Percentiles rank a stretch among this genome's conserved stretches.
These are phyloP conservation scores for Anguilla obscura DNA, from an alignment of 2,797 vertebrate genomes.

Conservation along the genomic window DNA sequence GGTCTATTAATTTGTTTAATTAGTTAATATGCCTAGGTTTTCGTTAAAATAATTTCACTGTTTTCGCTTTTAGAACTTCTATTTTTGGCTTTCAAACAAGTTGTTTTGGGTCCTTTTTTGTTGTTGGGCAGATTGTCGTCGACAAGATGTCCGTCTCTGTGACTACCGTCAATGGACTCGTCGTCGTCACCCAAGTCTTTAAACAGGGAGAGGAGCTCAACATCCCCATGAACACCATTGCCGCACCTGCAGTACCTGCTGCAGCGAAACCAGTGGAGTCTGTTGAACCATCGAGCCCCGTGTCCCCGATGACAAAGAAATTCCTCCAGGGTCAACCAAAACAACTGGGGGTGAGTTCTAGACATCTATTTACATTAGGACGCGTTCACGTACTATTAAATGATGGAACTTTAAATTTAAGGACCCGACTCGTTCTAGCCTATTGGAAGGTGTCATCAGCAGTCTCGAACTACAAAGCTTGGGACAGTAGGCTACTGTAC, in stretches of 20 bases:
- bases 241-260: neutral
- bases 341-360: slow-evolving; percentile 28
- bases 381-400: neutral
- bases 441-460: too few relatives aligned
- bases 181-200: slow-evolving; percentile 28
- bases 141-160: slow-evolving; percentile 25
- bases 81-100: neutral
- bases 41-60: neutral
- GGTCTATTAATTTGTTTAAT: neutral
- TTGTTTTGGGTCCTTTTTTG: neutral
- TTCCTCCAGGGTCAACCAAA: slow-evolving; percentile 13
- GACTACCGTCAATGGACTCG: slow-evolving; percentile 16
- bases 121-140: neutral
- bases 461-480: too few relatives aligned
- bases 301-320: neutral
- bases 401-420: neutral
- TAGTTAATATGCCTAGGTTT: neutral
- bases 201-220: neutral
- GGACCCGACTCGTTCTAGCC: too few relatives aligned
- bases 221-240: neutral
- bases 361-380: neutral
- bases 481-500: too few relatives aligned
- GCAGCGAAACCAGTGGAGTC: neutral
- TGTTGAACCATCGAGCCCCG: neutral
- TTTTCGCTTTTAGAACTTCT: neutral